A percentile compares a stretch with the other conserved stretches of the same genome.
Conservation (phyloP, 2,113 vertebrate genomes). For the Corapipo altera region DNA sequence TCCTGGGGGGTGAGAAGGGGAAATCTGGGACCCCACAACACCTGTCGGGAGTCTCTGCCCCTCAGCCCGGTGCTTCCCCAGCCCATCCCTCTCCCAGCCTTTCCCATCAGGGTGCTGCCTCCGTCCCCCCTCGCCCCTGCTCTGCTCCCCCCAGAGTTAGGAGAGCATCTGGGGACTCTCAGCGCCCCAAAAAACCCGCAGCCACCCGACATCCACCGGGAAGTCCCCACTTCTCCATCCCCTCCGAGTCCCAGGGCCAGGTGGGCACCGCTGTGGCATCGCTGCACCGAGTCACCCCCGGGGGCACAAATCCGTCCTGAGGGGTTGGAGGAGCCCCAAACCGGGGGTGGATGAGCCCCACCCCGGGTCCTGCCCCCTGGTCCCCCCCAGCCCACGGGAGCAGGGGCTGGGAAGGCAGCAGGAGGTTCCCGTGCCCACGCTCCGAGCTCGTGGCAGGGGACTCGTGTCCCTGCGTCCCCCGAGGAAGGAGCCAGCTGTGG, state of each 20-base stretch:
- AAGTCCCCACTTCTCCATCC: neutral
- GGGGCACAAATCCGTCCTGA: neutral
- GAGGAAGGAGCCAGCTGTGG: constrained; percentile 20
- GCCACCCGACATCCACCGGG: neutral
- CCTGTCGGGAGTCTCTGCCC: neutral
- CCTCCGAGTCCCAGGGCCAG: rapidly evolving
- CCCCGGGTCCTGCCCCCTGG: neutral
- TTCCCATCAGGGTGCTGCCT: neutral
- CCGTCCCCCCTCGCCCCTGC: rapidly evolving
- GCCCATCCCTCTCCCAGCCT: neutral
- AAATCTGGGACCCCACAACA: neutral
- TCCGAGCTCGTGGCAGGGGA: rapidly evolving
- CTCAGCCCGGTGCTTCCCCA: neutral
- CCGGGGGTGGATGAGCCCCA: neutral
- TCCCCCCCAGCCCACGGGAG: rapidly evolving
- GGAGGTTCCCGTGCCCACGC: neutral
- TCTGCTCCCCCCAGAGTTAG: neutral
- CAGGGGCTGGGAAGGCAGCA: neutral
- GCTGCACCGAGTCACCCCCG: no score
- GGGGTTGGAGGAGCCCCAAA: neutral
- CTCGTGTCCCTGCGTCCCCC: rapidly evolving
- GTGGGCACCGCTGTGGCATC: rapidly evolving
- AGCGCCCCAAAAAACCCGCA: neutral
- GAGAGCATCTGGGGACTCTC: neutral
- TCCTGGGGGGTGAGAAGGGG: neutral